Evolutionary conservation across 2,888 invertebrate species (phyloP).

Genomic region (Heliconius ethilla): DNA sequence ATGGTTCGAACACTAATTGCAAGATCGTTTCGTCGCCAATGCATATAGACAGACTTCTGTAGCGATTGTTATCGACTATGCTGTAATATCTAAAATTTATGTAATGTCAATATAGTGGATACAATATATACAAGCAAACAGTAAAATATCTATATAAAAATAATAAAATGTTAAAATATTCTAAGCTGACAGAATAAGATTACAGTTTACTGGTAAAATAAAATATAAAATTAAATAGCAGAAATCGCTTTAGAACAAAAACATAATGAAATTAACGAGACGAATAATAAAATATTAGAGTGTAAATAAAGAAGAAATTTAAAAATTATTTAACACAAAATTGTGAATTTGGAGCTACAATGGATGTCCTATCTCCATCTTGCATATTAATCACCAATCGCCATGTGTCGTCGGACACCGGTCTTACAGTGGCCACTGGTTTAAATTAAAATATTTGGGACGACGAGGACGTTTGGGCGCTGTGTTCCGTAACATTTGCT

Average conservation of each 20-base stretch:
- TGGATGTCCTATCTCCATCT: slow-evolving; percentile 61
- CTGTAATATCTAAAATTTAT: slow-evolving; percentile 1
- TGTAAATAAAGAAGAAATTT: background rate
- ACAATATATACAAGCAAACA: background rate
- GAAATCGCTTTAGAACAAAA: no score
- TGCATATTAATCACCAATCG: slow-evolving; percentile 77
- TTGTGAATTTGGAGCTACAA: slow-evolving; percentile 59
- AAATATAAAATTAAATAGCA: no score
- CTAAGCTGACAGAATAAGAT: no score
- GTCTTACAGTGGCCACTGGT: slow-evolving; percentile 51
- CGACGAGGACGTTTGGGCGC: slow-evolving; percentile 53
- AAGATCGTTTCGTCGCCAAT: slow-evolving; percentile 21
- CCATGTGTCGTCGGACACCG: slow-evolving; percentile 62
- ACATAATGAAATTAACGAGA: no score
- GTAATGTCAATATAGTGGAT: background rate
- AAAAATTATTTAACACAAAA: slow-evolving; percentile 1
- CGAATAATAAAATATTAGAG: background rate
- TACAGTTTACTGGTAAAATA: no score
- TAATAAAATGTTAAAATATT: no score
- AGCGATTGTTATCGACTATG: background rate
- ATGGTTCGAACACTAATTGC: slow-evolving; percentile 33
- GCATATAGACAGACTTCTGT: slow-evolving; percentile 22
- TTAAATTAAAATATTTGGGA: slow-evolving; percentile 77
- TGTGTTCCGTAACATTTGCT: slow-evolving; percentile 63
- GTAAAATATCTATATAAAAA: background rate